Conservation (phyloP, 2,797 vertebrate species). For the Microcaecilia unicolor region DNA sequence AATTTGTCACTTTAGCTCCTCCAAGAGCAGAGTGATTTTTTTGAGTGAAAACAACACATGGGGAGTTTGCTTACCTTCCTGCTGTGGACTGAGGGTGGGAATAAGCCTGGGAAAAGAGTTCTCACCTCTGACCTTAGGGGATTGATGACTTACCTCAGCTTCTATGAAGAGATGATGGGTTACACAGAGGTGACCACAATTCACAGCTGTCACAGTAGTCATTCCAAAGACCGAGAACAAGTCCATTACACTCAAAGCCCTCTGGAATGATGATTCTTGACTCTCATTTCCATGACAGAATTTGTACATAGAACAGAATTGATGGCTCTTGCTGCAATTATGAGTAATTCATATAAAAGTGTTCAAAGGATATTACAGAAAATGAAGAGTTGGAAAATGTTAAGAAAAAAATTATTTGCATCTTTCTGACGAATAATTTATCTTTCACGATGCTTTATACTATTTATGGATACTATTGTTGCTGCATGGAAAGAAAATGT, state of each 20-base stretch:
- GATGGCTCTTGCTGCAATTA: no score
- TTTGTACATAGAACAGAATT: no score
- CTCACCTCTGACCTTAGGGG: neutral
- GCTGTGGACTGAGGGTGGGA: fast-evolving
- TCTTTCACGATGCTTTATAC: no score
- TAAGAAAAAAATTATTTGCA: no score
- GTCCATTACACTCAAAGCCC: neutral
- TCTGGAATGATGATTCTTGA: neutral
- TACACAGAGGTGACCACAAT: conserved; percentile 15
- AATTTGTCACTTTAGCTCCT: neutral
- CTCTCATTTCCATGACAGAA: conserved; percentile 3
- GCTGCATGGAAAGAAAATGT: no score
- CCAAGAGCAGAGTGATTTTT: neutral
- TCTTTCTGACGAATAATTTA: no score
- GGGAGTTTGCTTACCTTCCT: neutral
- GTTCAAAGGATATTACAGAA: no score
- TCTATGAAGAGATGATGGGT: neutral
- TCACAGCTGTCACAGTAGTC: conserved; percentile 16
- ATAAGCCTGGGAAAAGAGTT: neutral
- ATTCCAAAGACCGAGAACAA: neutral
- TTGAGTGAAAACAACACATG: conserved; percentile 24
- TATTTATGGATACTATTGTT: no score
- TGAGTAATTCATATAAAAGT: no score
- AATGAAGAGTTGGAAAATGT: no score
- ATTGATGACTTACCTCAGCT: neutral